Base-by-base conservation (phyloP, 1,140 invertebrate genomes). In the Calephelis virginiensis region DNA sequence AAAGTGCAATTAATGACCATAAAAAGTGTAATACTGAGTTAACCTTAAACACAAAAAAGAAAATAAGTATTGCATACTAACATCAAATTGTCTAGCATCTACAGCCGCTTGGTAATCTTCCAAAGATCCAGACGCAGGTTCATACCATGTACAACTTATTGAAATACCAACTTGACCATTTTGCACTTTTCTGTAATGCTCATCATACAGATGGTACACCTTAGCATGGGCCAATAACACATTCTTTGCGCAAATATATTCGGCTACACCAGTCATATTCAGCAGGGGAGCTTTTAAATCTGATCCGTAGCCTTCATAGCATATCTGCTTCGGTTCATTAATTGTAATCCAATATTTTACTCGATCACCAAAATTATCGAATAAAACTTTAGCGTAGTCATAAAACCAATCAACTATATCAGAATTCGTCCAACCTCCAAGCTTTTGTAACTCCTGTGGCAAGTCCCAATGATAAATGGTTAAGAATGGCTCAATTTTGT, bases 381-480 rank as follows among this genome's bases (percentile, higher is more conserved):
- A 93, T 5, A 93, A 80, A 8, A 94, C 62, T 37, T 90, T 86
- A 0, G 94, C 93, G 73, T 93, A 95, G 72, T 94, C 93, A n/a
- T 82, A 90, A 72, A 94, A 95, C 72, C 92, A 90, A 0, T 93
- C 92, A 12, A 92, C 91, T 56, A 95, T 92, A 40, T 91, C 70
- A 3, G 92, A 92, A 78, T 95, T 95, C 4, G 92, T 81, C 94
- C 94, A 94, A 4, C 94, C 94, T 5, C 94, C 94, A 12, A 93
- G 71, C 53, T 93, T 91, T 72, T 94, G 93, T 5, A 95, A 68
- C 6, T 80, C 75, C 61, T 93, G 81, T 0, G 94, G 94, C 48
- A 94, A 73, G 63, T 95, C 94, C 94, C 94, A 95, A 69, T 95
- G 94, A 71, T 94, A 94, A 6, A 95, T 89, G 0, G 94, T 95